Evolutionary conservation across 2,797 vertebrate species (phyloP).

Genomic region (Sardinella longiceps): DNA sequence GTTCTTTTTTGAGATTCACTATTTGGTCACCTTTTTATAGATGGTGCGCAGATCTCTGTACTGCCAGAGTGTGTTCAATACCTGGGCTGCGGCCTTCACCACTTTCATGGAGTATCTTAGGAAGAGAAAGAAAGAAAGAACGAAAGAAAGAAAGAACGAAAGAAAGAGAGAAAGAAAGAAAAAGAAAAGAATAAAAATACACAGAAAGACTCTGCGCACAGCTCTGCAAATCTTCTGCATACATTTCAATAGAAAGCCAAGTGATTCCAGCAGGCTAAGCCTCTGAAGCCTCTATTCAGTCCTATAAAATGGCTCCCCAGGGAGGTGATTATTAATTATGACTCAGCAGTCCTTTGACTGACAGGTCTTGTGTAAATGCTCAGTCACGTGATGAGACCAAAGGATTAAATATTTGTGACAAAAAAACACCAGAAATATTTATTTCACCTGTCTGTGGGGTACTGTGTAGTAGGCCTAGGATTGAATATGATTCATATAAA

Average conservation of each 20-base stretch:
- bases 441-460: background rate
- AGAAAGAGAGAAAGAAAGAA: background rate
- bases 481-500: too few relatives aligned
- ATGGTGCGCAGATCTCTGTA: slow-evolving; percentile 96
- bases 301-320: background rate
- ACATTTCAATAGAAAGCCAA: background rate
- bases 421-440: background rate
- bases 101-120: slow-evolving; percentile 95
- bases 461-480: too few relatives aligned
- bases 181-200: background rate
- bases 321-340: background rate
- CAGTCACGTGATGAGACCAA: background rate
- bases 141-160: background rate
- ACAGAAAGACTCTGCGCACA: background rate
- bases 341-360: background rate
- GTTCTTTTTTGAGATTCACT: background rate
- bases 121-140: background rate
- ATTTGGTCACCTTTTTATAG: slow-evolving; percentile 90
- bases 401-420: background rate
- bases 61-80: slow-evolving; percentile 96
- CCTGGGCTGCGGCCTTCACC: slow-evolving; percentile 95
- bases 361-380: background rate
- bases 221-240: background rate
- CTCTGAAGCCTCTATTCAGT: background rate
- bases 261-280: background rate